Percentiles rank a stretch among this genome's conserved stretches.
These are phyloP conservation scores for Physella acuta DNA, from an alignment of 1,140 invertebrate genomes.

Conservation along the genomic window DNA sequence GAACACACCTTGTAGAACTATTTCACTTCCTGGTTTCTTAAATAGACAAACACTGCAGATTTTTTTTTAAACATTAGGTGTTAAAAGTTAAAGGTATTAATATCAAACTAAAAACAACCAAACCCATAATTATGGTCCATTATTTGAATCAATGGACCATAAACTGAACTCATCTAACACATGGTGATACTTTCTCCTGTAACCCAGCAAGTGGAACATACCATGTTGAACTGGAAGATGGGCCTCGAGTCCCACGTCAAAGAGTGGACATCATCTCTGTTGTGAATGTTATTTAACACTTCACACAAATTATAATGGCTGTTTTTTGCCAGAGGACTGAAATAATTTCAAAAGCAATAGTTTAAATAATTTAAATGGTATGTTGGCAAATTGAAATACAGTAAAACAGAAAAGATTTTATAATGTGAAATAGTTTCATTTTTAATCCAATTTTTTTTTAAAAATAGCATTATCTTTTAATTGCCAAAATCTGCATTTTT, in stretches of 20 bases:
- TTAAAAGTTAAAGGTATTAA: background rate
- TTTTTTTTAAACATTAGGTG: background rate
- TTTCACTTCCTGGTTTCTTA: conserved; percentile 19
- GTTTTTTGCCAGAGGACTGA: conserved; percentile 11
- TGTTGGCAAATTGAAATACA: background rate
- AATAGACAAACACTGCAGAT: background rate
- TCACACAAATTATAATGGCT: conserved; percentile 3
- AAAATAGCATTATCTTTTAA: background rate
- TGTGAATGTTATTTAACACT: background rate
- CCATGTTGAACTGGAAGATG: conserved; percentile 13
- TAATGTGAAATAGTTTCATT: background rate
- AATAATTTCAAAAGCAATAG: background rate
- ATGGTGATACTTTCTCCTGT: background rate
- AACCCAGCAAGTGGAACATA: background rate
- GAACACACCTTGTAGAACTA: conserved; percentile 20
- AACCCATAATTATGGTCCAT: background rate
- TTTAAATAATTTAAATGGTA: background rate
- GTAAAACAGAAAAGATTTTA: background rate
- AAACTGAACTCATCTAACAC: background rate
- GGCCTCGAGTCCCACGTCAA: conserved; percentile 17
- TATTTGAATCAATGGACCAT: background rate
- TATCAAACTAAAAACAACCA: background rate
- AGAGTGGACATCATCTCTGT: conserved; percentile 3
- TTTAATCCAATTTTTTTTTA: background rate
- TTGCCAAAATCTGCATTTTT: background rate